Evolutionary conservation across 2,888 invertebrate genomes (phyloP), one percentile per base, ranked within the genome.

Genomic region (Camptogramma bilineatum): DNA sequence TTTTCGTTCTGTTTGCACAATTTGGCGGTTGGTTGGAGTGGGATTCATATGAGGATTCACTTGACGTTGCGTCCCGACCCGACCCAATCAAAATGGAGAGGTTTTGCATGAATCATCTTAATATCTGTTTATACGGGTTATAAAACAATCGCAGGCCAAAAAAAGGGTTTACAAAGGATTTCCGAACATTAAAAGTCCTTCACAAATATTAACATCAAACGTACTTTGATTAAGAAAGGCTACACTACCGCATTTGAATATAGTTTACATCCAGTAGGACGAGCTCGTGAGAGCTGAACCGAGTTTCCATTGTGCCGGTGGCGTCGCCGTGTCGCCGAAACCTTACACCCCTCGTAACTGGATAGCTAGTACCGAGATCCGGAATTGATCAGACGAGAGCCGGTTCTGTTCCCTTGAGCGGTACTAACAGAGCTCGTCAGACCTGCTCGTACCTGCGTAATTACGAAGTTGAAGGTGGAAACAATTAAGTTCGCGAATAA

Each of bases 341-440:
- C 85, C 73, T 73, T 77, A 91, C 78, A 91, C 88, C 79, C 74
- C 68, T 62, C 67, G 87, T 82, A 90, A 90, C 83, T 68, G 77
- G 82, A 87, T 80, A 86, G 74, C 67, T 69, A 61, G 65, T 70
- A 71, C 68, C 62, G 69, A 77, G 79, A 82, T 81, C 83, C 79
- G 83, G 82, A 81, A 81, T 80, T 79, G 81, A 82, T 83, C 77
- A 79, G 70, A 62, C 66, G 65, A 68, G 63, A 77, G 77, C 80
- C 80, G 81, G 84, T 79, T 80, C 69, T 73, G 70, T 65, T 66
- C 67, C 61, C 67, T 57, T 58, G 60, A 64, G 57, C 60, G 50
- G 60, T 62, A 58, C 60, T 51, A 60, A 54, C 24, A 61, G 59
- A 55, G 34, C 81, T 71, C 62, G 78, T 79, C 72, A 62, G 68